phyloP scores from a whole-genome alignment of 2,888 invertebrate species.

The Zygothrica quintamaculata region DNA sequence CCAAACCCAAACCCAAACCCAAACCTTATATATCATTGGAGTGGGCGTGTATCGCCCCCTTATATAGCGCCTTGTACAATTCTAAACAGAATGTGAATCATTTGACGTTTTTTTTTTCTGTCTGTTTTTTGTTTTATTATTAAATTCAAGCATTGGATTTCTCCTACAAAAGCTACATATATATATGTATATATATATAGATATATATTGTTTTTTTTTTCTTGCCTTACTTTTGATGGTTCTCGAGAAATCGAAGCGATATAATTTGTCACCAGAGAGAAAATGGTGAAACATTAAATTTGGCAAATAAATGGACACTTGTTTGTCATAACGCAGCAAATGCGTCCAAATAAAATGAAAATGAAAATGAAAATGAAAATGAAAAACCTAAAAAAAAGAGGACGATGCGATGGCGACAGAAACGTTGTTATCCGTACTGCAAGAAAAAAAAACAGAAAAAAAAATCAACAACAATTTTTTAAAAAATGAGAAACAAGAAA shows the following conservation, averaged over 20 bases:
- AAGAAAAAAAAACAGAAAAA: slow-evolving; percentile 25
- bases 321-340: slow-evolving; percentile 79
- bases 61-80: slow-evolving; percentile 9
- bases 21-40: slow-evolving; percentile 43
- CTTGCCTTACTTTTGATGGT: slow-evolving; percentile 44
- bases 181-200: slow-evolving; percentile 8
- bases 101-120: slow-evolving; percentile 65
- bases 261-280: slow-evolving; percentile 72
- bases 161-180: slow-evolving; percentile 21
- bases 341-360: slow-evolving; percentile 71
- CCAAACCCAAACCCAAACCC: slow-evolving; percentile 17
- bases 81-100: slow-evolving; percentile 63
- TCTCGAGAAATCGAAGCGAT: slow-evolving; percentile 72
- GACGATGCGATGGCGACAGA: slow-evolving; percentile 33
- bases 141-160: slow-evolving; percentile 73
- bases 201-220: slow-evolving; percentile 1
- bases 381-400: slow-evolving; percentile 49
- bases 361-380: slow-evolving; percentile 59
- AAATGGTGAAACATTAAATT: slow-evolving; percentile 79
- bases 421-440: slow-evolving; percentile 54
- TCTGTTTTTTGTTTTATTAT: too few species aligned
- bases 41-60: slow-evolving; percentile 23
- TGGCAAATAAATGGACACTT: slow-evolving; percentile 80
- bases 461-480: slow-evolving; percentile 32
- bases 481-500: slow-evolving; percentile 76